Evolutionary conservation across 2,888 invertebrate species (phyloP), one percentile per base, ranked within the genome.

Genomic region (Platycheirus albimanus): DNA sequence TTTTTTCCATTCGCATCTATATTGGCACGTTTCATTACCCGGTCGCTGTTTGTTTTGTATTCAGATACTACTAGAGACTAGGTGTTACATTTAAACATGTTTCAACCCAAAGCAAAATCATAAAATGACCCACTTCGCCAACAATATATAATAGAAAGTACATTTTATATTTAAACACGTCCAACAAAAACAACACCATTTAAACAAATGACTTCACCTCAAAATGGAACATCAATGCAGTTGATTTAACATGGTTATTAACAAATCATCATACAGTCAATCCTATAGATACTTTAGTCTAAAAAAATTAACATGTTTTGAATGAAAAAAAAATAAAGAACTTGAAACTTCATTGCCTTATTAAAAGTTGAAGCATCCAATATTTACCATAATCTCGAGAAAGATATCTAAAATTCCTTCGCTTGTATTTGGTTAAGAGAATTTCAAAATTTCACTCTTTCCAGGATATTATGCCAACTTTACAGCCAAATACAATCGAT

Each of bases 171-270:
- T 61, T 41, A 41, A 19, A 51, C n/a, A n/a, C 43, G 28, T 28
- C 3, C 61, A 45, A 30, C 30, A 15, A 61, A n/a, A 61, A 45
- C 61, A 61, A 45, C 45, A 19, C 19, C 30, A 61, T 61, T 61
- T 61, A 61, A 30, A 45, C 28, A 61, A 43, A 61, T 61, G 43
- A 61, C 61, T 61, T 61, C 30, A 61, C 30, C n/a, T 61, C 45
- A 61, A 45, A 30, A 61, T 45, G 43, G 61, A 45, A 61, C 61
- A 61, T 45, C 7, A 17, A 61, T 61, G 28, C 61, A 45, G 45
- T 61, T 45, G 30, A 61, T 45, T 61, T 45, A 30, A 45, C 45
- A 45, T 45, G 30, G 61, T 45, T 30, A 61, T 24, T 33, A 24
- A n/a, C 19, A 17, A 28, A 43, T 43, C 17, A 43, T 41, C 3